phyloP scores from a whole-genome alignment of 1,140 invertebrate species.

The Leptestheria dahalacensis region DNA sequence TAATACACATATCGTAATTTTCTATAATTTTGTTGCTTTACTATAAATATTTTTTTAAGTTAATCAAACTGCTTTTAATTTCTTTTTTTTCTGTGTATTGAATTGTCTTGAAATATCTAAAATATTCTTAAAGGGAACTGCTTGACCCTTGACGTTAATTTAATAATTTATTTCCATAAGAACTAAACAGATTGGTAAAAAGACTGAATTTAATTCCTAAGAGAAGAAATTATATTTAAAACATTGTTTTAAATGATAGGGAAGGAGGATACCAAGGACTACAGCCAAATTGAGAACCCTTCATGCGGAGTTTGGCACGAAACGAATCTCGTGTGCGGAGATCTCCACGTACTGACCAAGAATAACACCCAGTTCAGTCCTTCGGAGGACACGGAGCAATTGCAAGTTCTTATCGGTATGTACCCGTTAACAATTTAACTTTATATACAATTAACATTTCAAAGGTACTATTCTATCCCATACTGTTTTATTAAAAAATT shows the following conservation, averaged over 20 bases:
- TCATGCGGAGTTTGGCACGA: slow-evolving; percentile 38
- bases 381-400: neutral
- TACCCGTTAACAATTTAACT: too few species aligned
- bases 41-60: slow-evolving; percentile 15
- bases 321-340: slow-evolving; percentile 40
- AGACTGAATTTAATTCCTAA: too few species aligned
- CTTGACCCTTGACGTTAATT: too few species aligned
- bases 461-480: neutral
- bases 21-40: too few species aligned
- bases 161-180: neutral
- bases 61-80: slow-evolving; percentile 15
- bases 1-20: too few species aligned
- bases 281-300: slow-evolving; percentile 39
- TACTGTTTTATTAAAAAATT: neutral
- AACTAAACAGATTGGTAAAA: neutral
- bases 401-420: slow-evolving; percentile 1
- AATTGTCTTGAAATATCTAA: too few species aligned
- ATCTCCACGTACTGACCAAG: slow-evolving; percentile 37
- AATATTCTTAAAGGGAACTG: too few species aligned
- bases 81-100: too few species aligned
- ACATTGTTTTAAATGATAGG: too few species aligned
- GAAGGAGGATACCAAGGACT: slow-evolving; percentile 26
- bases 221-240: too few species aligned
- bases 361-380: neutral
- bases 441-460: neutral